Percentiles rank a stretch among this genome's conserved stretches.
Evolutionary conservation across 37 sponge, comb jelly and placozoan genomes (phyloP).

Genomic region (Ianthella basta): DNA sequence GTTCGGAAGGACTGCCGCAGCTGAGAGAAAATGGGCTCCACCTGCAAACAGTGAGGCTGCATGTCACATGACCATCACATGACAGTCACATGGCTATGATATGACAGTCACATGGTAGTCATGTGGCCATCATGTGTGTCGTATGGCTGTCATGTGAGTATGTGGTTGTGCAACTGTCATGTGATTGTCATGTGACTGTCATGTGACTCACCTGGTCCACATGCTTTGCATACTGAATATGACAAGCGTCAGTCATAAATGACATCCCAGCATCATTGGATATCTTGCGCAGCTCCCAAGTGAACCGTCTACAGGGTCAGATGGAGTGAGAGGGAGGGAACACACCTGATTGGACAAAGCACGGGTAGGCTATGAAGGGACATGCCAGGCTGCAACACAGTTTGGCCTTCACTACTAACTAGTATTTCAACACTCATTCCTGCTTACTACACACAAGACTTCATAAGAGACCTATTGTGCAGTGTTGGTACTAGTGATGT

Average conservation of each 20-base stretch:
- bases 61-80: conserved; percentile 7
- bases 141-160: neutral
- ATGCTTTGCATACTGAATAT: conserved; percentile 48
- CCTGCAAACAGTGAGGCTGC: conserved; percentile 14
- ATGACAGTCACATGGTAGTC: neutral
- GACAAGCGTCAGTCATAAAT: conserved; percentile 54
- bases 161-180: neutral
- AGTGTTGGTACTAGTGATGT: no score
- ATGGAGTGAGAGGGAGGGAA: neutral
- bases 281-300: conserved; percentile 77
- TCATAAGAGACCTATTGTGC: neutral
- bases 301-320: conserved; percentile 52
- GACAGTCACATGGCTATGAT: neutral
- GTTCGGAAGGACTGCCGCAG: conserved; percentile 41
- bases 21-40: conserved; percentile 81
- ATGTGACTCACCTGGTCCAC: conserved; percentile 39
- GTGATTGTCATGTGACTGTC: neutral
- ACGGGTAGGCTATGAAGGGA: neutral
- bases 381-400: neutral
- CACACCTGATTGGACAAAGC: neutral
- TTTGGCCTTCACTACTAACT: no score
- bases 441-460: neutral
- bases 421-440: neutral
- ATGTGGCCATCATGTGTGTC: no score
- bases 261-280: conserved; percentile 90